These are phyloP conservation scores for Lasioglossum baleicum DNA, from an alignment of 1,140 invertebrate species.

Conservation along the genomic window DNA sequence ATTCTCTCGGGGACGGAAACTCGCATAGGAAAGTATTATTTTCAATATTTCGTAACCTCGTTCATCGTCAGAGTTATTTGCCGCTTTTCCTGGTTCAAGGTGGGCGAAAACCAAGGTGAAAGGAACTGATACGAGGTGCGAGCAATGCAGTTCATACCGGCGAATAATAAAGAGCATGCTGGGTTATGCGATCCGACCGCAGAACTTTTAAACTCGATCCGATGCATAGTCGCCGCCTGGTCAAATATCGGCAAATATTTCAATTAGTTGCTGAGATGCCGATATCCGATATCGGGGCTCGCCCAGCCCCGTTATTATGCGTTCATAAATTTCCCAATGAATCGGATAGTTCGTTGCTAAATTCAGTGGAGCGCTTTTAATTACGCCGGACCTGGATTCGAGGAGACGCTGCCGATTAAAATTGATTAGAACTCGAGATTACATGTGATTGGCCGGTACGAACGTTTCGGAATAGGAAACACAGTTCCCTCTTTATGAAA, in stretches of 20 bases:
- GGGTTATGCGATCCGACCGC: constrained; percentile 20
- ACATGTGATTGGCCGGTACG: not conserved
- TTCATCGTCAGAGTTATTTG: too few relatives aligned
- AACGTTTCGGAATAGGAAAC: too few relatives aligned
- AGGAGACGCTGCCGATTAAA: not conserved
- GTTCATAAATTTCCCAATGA: constrained; percentile 57
- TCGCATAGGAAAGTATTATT: too few relatives aligned
- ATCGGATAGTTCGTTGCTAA: constrained; percentile 38
- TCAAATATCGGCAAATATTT: constrained; percentile 61
- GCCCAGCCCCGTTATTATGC: constrained; percentile 35
- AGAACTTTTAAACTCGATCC: constrained; percentile 46
- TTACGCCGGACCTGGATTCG: not conserved
- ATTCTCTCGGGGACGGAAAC: too few relatives aligned
- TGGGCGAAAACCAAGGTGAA: too few relatives aligned
- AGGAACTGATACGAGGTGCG: too few relatives aligned
- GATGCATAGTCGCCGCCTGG: constrained; percentile 1
- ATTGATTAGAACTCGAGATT: not conserved
- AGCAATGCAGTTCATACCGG: too few relatives aligned
- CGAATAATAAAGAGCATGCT: constrained; percentile 9
- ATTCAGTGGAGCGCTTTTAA: constrained; percentile 5
- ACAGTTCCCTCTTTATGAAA: too few relatives aligned
- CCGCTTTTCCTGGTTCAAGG: too few relatives aligned
- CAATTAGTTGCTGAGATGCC: constrained; percentile 48
- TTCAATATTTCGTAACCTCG: too few relatives aligned
- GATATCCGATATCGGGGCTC: constrained; percentile 50